These are phyloP conservation scores for Onychomys leucogaster DNA, from an alignment of 2,797 vertebrate genomes.

Conservation along the genomic window DNA sequence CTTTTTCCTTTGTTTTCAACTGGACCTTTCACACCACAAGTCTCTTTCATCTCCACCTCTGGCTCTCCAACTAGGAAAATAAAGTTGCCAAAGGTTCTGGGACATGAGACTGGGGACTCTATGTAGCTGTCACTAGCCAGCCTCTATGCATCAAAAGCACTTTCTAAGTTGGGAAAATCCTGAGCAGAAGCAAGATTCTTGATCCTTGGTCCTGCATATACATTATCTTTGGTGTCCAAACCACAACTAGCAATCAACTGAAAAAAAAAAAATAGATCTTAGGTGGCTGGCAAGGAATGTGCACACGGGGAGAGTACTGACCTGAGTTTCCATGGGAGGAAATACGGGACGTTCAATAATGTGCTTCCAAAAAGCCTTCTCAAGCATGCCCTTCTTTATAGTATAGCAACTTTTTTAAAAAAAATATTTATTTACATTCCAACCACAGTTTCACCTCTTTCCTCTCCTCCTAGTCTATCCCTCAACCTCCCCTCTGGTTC, in stretches of 20 bases:
- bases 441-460: background rate
- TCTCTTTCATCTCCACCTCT: conserved; percentile 12
- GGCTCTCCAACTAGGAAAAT: background rate
- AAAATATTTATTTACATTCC: background rate
- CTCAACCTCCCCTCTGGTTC: background rate
- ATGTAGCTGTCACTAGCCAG: background rate
- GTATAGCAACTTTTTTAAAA: background rate
- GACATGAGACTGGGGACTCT: background rate
- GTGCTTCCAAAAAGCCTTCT: background rate
- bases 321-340: background rate
- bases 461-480: background rate
- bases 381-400: background rate
- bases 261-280: background rate
- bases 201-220: background rate
- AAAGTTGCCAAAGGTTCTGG: background rate
- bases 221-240: background rate
- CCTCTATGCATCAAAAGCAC: background rate
- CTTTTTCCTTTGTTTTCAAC: background rate
- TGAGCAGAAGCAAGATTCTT: background rate
- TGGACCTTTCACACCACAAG: background rate
- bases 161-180: background rate
- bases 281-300: background rate
- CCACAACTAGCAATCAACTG: background rate
- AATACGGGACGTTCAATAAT: background rate
- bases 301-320: background rate